Base-by-base conservation (phyloP, 1,140 invertebrate species). In the Lasaia peninsularis region DNA sequence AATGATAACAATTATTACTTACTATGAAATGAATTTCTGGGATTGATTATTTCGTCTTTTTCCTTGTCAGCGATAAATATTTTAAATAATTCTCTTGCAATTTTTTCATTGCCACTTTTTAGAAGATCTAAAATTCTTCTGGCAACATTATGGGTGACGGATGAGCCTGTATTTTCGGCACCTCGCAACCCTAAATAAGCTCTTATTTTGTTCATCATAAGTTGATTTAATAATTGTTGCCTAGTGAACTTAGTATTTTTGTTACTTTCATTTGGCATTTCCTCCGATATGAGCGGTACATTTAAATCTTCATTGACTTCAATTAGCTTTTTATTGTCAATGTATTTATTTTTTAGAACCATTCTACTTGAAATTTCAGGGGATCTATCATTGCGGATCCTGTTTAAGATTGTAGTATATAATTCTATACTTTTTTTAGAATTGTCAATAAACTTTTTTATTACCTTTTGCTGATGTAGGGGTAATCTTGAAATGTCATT, bases 21-120 rank as follows among this genome's bases (percentile, higher is more conserved):
- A 40, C 35, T 14, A 40, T 40, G 14, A 40, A 40, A 40, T 12
- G 9, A 16, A 40, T 14, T 40, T 16, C 35, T 8, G 16, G 35
- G 16, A 40, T 40, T 40, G 12, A 40, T 1, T 40, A 63, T 50
- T 33, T 52, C 53, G 35, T 52, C 51, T 20, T 51, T 58, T 7
- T 50, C 55, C 52, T 72, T 68, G 40, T 69, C 75, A 28, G 51
- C 48, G 0, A 77, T 34, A 40, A 87, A 73, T 28, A 79, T 59
- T 64, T 75, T 75, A 33, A 73, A 87, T n/a, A 87, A 56, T 54
- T 87, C 75, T 52, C 75, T 74, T 6, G 80, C 84, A 9, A 87
- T 56, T 18, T 52, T 62, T 51, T 60, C 60, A 40, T 84, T 80
- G 9, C 80, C 82, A 28, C 4, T 62, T 33, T 78, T 71, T 40